phyloP scores from a whole-genome alignment of 2,797 vertebrate species.

The Gobionotothen gibberifrons region DNA sequence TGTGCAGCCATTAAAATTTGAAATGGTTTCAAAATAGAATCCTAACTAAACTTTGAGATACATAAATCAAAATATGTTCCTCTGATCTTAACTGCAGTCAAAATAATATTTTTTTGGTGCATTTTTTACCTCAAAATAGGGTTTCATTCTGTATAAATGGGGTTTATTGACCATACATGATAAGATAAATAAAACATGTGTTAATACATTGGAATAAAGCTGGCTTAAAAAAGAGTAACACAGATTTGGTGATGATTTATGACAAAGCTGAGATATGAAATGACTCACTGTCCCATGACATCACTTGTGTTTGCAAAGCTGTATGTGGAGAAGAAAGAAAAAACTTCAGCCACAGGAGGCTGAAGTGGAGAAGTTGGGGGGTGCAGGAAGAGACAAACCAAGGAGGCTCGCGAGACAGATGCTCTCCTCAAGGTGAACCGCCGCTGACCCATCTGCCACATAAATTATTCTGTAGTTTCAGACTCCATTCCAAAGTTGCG shows the following conservation, averaged over 20 bases:
- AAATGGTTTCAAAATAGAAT: too few relatives aligned
- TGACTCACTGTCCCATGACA: constrained; percentile 52
- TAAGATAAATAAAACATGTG: too few relatives aligned
- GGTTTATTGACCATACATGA: too few relatives aligned
- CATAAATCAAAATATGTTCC: too few relatives aligned
- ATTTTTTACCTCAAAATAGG: too few relatives aligned
- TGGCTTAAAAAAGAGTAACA: too few relatives aligned
- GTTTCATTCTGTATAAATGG: too few relatives aligned
- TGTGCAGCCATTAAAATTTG: too few relatives aligned
- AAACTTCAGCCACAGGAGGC: constrained; percentile 39
- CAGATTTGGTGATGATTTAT: neutral
- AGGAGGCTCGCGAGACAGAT: constrained; percentile 61
- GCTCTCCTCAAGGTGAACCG: constrained; percentile 83
- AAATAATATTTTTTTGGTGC: too few relatives aligned
- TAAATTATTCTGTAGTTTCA: constrained; percentile 87
- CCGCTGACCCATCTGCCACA: constrained; percentile 83
- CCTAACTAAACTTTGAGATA: too few relatives aligned
- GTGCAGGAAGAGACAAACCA: constrained; percentile 36
- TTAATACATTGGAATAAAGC: too few relatives aligned
- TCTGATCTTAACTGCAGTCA: too few relatives aligned
- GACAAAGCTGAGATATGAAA: constrained; percentile 35
- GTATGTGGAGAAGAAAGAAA: constrained; percentile 7
- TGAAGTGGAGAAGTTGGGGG: neutral
- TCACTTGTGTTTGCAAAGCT: constrained; percentile 44
- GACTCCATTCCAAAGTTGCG: constrained; percentile 86